Evolutionary conservation across 2,113 vertebrate genomes (phyloP).

Genomic region (Willisornis vidua): DNA sequence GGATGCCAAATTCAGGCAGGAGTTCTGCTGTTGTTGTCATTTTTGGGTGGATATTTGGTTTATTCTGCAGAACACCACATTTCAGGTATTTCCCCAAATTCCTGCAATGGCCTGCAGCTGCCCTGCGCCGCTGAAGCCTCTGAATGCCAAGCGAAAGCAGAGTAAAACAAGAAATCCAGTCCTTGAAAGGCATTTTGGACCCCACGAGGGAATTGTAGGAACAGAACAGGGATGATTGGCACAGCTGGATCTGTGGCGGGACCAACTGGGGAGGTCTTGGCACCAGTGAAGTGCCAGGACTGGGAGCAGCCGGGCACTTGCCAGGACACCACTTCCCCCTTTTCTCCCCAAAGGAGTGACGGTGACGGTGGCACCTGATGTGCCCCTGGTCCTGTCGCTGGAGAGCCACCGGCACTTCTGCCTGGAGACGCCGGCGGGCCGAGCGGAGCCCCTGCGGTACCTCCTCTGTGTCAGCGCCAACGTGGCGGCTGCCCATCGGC

Average conservation of each 20-base stretch:
- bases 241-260: accelerated
- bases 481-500: constrained; percentile 75
- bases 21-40: background rate
- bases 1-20: background rate
- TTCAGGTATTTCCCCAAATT: background rate
- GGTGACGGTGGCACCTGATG: constrained; percentile 75
- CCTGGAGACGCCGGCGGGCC: constrained; percentile 76
- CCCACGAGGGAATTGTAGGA: background rate
- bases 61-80: background rate
- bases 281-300: accelerated
- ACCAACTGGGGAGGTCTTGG: accelerated
- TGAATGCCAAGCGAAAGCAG: background rate
- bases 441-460: constrained; percentile 78
- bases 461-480: constrained; percentile 80
- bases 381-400: constrained; percentile 79
- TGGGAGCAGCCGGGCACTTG: accelerated
- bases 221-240: background rate
- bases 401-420: constrained; percentile 83
- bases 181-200: background rate
- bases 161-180: background rate
- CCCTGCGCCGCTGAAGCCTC: accelerated
- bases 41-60: background rate
- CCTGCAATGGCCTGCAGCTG: no score
- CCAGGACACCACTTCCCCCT: accelerated
- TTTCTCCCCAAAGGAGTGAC: constrained; percentile 76